These are phyloP conservation scores for Eleginops maclovinus DNA, from an alignment of 2,113 vertebrate species.

Conservation along the genomic window DNA sequence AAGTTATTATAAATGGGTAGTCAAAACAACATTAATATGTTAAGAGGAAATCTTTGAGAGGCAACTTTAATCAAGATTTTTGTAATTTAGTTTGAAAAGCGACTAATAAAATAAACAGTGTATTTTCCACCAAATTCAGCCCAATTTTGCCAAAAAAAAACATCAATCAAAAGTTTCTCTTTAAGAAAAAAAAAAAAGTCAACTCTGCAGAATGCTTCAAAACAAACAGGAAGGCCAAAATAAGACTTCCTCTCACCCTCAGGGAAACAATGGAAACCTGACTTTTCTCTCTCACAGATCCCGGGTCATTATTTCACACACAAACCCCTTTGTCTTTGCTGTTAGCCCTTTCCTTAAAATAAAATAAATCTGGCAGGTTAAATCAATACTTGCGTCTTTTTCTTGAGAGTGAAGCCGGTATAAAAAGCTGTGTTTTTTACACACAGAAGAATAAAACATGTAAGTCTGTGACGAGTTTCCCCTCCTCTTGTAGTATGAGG, in stretches of 20 bases:
- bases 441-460: conserved; percentile 51
- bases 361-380: conserved; percentile 51
- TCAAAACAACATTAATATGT: no score
- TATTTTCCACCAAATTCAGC: background rate
- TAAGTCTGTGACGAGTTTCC: conserved; percentile 32
- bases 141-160: background rate
- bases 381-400: conserved; percentile 13
- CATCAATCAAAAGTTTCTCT: background rate
- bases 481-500: conserved; percentile 29
- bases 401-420: conserved; percentile 53
- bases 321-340: background rate
- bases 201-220: no score
- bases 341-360: conserved; percentile 40
- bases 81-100: background rate
- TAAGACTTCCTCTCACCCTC: conserved; percentile 5
- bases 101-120: background rate
- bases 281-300: background rate
- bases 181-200: no score
- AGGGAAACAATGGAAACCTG: background rate
- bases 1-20: no score
- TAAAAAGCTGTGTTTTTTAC: conserved; percentile 70
- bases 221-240: background rate
- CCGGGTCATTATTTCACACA: background rate
- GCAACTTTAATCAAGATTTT: background rate
- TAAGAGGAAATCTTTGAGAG: no score